phyloP scores from a whole-genome alignment of 2,113 vertebrate species.

The Potamarius usumacintae region DNA sequence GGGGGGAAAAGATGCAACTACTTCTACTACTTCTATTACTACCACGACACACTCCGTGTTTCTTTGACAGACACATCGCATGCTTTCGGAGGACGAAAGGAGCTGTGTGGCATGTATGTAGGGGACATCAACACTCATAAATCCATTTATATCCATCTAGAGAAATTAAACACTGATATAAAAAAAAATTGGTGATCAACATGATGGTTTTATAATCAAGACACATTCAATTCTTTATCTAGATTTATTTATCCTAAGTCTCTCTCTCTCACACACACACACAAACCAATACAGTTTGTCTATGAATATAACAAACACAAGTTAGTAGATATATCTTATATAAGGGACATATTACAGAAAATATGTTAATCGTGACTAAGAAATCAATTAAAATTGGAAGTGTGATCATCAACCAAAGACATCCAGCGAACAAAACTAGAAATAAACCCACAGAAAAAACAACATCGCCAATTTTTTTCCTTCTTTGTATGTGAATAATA shows the following conservation, averaged over 20 bases:
- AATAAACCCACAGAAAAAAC: slow-evolving; percentile 14
- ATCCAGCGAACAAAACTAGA: not conserved
- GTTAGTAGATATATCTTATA: not conserved
- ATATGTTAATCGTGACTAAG: not conserved
- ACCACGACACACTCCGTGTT: slow-evolving; percentile 55
- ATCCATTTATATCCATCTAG: slow-evolving; percentile 80
- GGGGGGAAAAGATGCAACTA: slow-evolving; percentile 43
- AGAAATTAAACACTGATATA: slow-evolving; percentile 78
- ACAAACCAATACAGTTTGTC: not conserved
- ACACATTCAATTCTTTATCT: not conserved
- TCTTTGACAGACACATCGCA: slow-evolving; percentile 70
- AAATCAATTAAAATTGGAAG: not conserved
- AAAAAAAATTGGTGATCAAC: slow-evolving; percentile 64
- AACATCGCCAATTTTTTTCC: not conserved
- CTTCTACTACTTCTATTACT: slow-evolving; percentile 51
- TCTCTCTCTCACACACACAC: not conserved
- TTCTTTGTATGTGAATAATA: not conserved
- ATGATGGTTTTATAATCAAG: slow-evolving; percentile 64
- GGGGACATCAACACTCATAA: slow-evolving; percentile 78
- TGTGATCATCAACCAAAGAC: slow-evolving; percentile 1
- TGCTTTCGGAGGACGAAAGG: slow-evolving; percentile 77
- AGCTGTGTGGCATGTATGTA: slow-evolving; percentile 79
- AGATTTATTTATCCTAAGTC: not conserved
- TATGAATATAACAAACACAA: not conserved
- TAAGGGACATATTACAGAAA: not conserved